Conservation (phyloP, 2,113 vertebrate genomes). For the Cyprinodon brontotheroides region DNA sequence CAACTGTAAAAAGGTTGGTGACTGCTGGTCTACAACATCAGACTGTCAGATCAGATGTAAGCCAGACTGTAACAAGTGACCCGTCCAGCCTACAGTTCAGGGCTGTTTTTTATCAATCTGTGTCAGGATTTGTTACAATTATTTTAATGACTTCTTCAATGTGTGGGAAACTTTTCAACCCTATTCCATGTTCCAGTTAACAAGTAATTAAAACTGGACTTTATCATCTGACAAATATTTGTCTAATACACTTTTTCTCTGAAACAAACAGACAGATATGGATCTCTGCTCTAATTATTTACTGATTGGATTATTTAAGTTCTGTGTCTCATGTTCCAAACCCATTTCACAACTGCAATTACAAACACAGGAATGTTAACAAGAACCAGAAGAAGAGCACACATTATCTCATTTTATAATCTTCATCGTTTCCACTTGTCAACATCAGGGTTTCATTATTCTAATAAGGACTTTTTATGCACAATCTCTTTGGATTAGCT, state of each 20-base stretch:
- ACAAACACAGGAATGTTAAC: background rate
- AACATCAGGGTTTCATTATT: background rate
- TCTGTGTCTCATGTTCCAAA: background rate
- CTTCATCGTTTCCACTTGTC: background rate
- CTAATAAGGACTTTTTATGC: too few species aligned
- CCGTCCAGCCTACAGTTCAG: too few species aligned
- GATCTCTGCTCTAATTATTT: background rate
- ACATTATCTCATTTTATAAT: background rate
- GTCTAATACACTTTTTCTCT: background rate
- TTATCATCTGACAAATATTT: background rate
- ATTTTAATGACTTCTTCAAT: too few species aligned
- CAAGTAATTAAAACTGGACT: background rate
- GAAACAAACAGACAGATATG: background rate
- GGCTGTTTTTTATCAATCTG: too few species aligned
- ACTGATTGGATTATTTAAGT: background rate
- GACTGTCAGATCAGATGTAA: too few species aligned
- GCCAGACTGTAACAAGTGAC: too few species aligned
- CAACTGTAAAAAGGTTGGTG: too few species aligned
- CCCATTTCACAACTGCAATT: background rate
- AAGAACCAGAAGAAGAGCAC: background rate
- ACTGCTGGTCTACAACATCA: too few species aligned
- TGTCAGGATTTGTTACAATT: too few species aligned
- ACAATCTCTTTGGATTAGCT: too few species aligned
- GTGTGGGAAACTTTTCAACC: too few species aligned
- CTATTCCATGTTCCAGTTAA: too few species aligned